A percentile compares a stretch with the other conserved stretches of the same genome.
Evolutionary conservation across 2,888 invertebrate genomes (phyloP).

Genomic region (Orthosia incerta): DNA sequence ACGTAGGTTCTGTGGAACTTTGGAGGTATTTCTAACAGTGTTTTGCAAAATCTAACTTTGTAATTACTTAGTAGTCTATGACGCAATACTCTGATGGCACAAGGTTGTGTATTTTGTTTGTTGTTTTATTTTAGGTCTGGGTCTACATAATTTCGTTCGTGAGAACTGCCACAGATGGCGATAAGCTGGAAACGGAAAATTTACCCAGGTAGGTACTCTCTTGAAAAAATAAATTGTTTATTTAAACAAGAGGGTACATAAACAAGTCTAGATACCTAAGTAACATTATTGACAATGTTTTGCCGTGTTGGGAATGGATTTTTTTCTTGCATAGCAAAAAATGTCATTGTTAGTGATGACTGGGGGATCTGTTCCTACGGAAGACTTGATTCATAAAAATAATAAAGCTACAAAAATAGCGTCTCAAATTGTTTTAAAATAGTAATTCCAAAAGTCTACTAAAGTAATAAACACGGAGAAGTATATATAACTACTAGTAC

Average conservation of each 20-base stretch:
- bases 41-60: slow-evolving; percentile 26
- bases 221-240: too few species aligned
- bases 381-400: too few species aligned
- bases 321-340: neutral
- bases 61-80: slow-evolving; percentile 19
- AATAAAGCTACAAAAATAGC: too few species aligned
- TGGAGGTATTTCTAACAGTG: slow-evolving; percentile 21
- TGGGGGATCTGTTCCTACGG: too few species aligned
- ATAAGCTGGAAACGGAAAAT: slow-evolving; percentile 1
- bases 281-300: neutral
- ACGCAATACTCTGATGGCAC: slow-evolving; percentile 24
- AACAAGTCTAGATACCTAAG: neutral
- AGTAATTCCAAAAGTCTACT: too few species aligned
- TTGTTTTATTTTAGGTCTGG: slow-evolving; percentile 12
- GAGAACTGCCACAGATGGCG: neutral
- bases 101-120: slow-evolving; percentile 3
- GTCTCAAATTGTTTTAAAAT: too few species aligned
- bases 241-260: too few species aligned
- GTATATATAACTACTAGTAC: too few species aligned
- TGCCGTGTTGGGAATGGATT: neutral
- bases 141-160: neutral
- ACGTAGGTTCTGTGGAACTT: slow-evolving; percentile 38
- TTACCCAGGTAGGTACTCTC: neutral
- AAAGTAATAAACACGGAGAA: too few species aligned
- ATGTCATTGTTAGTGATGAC: slow-evolving; percentile 7